phyloP scores from a whole-genome alignment of 1,140 invertebrate species.

The Ips typographus region DNA sequence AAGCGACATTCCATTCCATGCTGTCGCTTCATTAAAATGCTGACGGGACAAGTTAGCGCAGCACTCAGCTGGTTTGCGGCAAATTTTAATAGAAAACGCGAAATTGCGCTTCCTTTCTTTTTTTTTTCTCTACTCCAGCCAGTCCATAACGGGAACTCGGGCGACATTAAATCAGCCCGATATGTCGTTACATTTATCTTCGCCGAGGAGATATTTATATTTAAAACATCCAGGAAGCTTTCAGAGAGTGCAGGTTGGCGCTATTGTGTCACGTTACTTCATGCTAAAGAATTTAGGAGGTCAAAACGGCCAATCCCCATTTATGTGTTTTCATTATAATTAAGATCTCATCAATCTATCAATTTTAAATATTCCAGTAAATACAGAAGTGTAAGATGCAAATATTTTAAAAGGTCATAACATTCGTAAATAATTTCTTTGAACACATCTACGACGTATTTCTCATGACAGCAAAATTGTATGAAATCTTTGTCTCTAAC shows the following conservation, averaged over 20 bases:
- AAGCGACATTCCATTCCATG: slow-evolving; percentile 16
- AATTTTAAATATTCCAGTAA: too few species aligned
- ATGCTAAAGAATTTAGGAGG: not conserved
- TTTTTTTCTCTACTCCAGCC: not conserved
- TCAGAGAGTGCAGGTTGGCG: not conserved
- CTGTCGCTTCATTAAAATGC: slow-evolving; percentile 18
- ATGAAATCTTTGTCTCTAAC: too few species aligned
- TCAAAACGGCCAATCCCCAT: too few species aligned
- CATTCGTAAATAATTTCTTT: too few species aligned
- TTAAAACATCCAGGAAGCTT: slow-evolving; percentile 20
- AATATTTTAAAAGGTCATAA: too few species aligned
- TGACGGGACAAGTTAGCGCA: slow-evolving; percentile 8
- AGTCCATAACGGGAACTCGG: slow-evolving; percentile 15
- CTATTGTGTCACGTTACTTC: not conserved
- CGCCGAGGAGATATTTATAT: slow-evolving; percentile 9
- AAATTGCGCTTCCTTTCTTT: slow-evolving; percentile 21
- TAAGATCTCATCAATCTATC: too few species aligned
- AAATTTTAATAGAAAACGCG: slow-evolving; percentile 27
- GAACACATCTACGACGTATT: too few species aligned
- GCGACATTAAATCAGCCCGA: slow-evolving; percentile 18
- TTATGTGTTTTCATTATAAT: too few species aligned
- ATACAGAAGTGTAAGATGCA: too few species aligned
- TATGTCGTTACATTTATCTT: slow-evolving; percentile 20
- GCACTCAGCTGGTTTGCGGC: slow-evolving; percentile 13
- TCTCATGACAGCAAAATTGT: too few species aligned